Percentiles rank a stretch among this genome's conserved stretches.
Evolutionary conservation across 2,888 invertebrate species (phyloP).

Genomic region (Drosophila villosipedis): DNA sequence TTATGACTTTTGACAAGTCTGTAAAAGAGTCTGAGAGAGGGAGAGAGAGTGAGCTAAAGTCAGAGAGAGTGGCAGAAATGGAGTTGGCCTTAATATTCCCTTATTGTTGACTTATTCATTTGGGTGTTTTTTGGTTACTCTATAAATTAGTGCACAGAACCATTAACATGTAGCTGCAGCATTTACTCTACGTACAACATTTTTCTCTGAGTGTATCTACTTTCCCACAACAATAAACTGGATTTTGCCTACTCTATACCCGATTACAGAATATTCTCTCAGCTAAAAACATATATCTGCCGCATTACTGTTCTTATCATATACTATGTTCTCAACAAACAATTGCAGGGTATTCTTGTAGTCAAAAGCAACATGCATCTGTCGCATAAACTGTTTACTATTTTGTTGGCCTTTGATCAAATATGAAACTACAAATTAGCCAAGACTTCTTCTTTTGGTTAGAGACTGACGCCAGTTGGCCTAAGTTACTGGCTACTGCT

Average conservation of each 20-base stretch:
- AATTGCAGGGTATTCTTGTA: background rate
- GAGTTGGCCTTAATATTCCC: background rate
- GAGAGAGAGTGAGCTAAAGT: background rate
- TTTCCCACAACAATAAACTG: background rate
- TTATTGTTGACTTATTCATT: background rate
- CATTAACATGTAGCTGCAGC: too few relatives aligned
- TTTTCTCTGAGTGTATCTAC: background rate
- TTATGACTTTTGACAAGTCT: rapidly evolving
- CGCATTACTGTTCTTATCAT: too few relatives aligned
- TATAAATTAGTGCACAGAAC: too few relatives aligned
- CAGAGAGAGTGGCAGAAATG: background rate
- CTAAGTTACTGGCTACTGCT: constrained; percentile 3
- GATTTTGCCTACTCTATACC: rapidly evolving
- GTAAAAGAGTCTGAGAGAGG: background rate
- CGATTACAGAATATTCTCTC: background rate
- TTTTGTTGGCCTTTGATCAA: constrained; percentile 79
- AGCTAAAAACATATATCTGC: too few relatives aligned
- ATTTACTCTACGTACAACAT: background rate
- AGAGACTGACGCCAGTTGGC: constrained; percentile 61
- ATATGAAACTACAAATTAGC: constrained; percentile 77
- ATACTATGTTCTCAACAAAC: background rate
- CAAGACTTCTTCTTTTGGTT: constrained; percentile 43
- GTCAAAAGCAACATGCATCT: background rate
- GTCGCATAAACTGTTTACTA: constrained; percentile 3
- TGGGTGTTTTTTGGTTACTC: background rate